A percentile compares a stretch with the other conserved stretches of the same genome.
Conservation (phyloP, 1,140 invertebrate species). For the Sminthurinus signatus region DNA sequence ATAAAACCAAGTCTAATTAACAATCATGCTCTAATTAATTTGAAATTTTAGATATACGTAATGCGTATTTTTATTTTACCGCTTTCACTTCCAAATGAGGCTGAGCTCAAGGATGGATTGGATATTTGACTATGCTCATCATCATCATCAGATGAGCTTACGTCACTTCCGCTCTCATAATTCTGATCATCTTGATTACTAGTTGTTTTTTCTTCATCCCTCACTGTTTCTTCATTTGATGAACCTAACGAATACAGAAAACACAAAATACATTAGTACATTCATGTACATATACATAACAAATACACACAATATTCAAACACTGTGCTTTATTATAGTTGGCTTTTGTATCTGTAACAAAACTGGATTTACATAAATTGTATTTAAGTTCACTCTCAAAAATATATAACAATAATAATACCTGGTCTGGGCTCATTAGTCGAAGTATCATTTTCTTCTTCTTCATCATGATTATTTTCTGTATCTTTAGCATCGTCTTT, state of each 20-base stretch:
- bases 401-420: no score
- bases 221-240: neutral
- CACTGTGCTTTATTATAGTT: no score
- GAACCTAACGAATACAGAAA: neutral
- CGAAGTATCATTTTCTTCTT: no score
- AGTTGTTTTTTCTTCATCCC: neutral
- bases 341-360: no score
- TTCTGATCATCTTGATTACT: constrained; percentile 24
- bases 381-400: neutral
- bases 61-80: constrained; percentile 20
- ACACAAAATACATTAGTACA: neutral
- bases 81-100: constrained; percentile 30
- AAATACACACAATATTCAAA: no score
- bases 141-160: constrained; percentile 46
- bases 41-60: no score
- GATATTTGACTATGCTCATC: constrained; percentile 29
- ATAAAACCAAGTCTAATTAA: no score
- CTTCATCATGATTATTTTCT: no score
- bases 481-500: no score
- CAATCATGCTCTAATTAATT: no score
- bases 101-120: constrained; percentile 34
- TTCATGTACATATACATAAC: neutral
- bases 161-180: constrained; percentile 69
- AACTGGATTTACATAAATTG: neutral
- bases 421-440: no score